These are phyloP conservation scores for Bradypodion pumilum DNA, from an alignment of 2,797 vertebrate species.

Conservation along the genomic window DNA sequence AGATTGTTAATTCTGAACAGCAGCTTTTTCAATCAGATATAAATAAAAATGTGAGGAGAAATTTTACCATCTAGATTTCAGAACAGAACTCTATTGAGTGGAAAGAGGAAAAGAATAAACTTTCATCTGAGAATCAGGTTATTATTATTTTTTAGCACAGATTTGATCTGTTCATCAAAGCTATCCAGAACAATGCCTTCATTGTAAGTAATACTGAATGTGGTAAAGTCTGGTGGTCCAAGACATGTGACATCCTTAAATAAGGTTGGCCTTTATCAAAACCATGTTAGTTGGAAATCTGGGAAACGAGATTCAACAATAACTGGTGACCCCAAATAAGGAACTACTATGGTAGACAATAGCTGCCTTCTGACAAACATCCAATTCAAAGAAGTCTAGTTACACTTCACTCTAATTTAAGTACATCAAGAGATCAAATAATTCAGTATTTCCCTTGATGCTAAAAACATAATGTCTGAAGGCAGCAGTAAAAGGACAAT, in stretches of 20 bases:
- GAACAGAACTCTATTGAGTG: not conserved
- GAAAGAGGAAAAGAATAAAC: not conserved
- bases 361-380: not conserved
- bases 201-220: constrained; percentile 34
- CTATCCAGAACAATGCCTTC: constrained; percentile 48
- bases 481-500: not conserved
- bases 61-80: not conserved
- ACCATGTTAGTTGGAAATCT: not conserved
- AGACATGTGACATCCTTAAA: not conserved
- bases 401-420: not conserved
- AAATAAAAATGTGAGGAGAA: constrained; percentile 43
- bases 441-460: not conserved
- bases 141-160: constrained; percentile 61
- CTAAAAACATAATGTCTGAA: not conserved
- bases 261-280: not conserved
- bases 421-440: not conserved
- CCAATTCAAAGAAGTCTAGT: not conserved
- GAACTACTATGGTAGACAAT: constrained; percentile 30
- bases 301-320: not conserved
- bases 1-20: constrained; percentile 31
- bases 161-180: constrained; percentile 33
- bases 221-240: not conserved
- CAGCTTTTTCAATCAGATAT: constrained; percentile 17
- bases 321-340: too few species aligned
- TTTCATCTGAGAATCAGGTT: not conserved